Percentiles rank a stretch among this genome's conserved stretches.
phyloP scores from a whole-genome alignment of 2,113 vertebrate genomes.

The Morone saxatilis region DNA sequence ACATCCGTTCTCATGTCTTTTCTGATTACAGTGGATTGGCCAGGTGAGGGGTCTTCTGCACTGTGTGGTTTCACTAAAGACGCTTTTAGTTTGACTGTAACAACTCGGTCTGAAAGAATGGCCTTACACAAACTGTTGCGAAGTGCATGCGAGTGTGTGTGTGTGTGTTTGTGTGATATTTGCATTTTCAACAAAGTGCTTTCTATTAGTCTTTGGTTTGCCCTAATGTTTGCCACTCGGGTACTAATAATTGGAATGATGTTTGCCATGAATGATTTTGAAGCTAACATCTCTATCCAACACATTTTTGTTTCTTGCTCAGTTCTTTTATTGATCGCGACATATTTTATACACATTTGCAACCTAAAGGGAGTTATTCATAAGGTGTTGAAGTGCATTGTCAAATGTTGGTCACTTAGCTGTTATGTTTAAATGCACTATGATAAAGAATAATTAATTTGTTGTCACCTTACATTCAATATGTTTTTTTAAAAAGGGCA shows the following conservation, averaged over 20 bases:
- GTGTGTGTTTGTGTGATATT: constrained; percentile 18
- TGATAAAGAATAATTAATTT: not conserved
- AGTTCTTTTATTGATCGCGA: not conserved
- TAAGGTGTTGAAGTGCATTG: constrained; percentile 28
- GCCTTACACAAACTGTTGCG: constrained; percentile 17
- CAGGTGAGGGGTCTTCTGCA: constrained; percentile 79
- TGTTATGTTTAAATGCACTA: not conserved
- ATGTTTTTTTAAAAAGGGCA: not conserved
- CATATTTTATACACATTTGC: constrained; percentile 16
- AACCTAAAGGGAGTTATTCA: not conserved
- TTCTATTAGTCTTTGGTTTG: constrained; percentile 55
- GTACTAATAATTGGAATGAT: constrained; percentile 64
- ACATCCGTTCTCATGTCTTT: constrained; percentile 68
- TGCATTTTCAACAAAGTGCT: constrained; percentile 39
- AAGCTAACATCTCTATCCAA: constrained; percentile 50
- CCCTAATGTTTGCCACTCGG: constrained; percentile 43
- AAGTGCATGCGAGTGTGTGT: constrained; percentile 24
- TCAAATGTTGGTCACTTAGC: constrained; percentile 31
- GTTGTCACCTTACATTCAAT: not conserved
- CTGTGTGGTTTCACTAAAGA: constrained; percentile 67
- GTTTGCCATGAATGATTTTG: constrained; percentile 30
- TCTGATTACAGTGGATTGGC: constrained; percentile 83
- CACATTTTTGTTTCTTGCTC: constrained; percentile 23
- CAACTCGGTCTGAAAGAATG: constrained; percentile 26
- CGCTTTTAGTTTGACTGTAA: constrained; percentile 61